These are phyloP conservation scores for Linnaemya vulpina DNA, from an alignment of 2,888 invertebrate genomes.

Conservation along the genomic window DNA sequence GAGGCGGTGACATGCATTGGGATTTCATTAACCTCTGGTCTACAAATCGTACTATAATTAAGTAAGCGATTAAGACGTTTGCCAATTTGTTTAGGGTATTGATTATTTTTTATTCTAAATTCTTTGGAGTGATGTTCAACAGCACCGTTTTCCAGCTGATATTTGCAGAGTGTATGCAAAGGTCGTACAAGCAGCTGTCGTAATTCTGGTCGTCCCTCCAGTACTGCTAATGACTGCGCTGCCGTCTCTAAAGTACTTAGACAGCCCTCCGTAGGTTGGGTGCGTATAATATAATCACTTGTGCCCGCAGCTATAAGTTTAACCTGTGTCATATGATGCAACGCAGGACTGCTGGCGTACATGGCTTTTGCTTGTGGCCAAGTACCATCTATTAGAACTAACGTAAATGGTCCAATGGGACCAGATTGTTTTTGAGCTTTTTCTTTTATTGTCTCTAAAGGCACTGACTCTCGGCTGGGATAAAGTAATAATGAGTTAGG, in stretches of 20 bases:
- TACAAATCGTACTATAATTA: conserved; percentile 77
- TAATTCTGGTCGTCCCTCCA: conserved; percentile 88
- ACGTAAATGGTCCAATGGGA: conserved; percentile 86
- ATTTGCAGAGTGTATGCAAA: conserved; percentile 91
- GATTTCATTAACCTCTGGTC: conserved; percentile 60
- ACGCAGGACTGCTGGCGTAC: conserved; percentile 90
- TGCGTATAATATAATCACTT: conserved; percentile 95
- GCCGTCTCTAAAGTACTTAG: conserved; percentile 89
- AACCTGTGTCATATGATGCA: conserved; percentile 91
- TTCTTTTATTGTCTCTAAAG: conserved; percentile 85
- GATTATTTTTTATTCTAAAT: conserved; percentile 90
- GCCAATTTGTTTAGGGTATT: conserved; percentile 91
- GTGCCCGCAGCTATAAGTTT: conserved; percentile 88
- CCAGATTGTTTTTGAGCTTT: conserved; percentile 57
- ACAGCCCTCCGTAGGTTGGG: conserved; percentile 96
- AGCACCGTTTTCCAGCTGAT: conserved; percentile 95
- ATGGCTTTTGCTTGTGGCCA: conserved; percentile 98
- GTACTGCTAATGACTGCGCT: conserved; percentile 85
- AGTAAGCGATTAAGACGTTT: conserved; percentile 88
- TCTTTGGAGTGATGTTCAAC: conserved; percentile 97
- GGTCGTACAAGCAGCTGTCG: conserved; percentile 89
- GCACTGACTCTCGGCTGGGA: conserved; percentile 89
- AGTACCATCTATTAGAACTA: conserved; percentile 95
- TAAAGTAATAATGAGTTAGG: conserved; percentile 88
- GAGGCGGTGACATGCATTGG: neutral